phyloP scores from a whole-genome alignment of 1,140 invertebrate genomes.

The Brachionus koreanus region DNA sequence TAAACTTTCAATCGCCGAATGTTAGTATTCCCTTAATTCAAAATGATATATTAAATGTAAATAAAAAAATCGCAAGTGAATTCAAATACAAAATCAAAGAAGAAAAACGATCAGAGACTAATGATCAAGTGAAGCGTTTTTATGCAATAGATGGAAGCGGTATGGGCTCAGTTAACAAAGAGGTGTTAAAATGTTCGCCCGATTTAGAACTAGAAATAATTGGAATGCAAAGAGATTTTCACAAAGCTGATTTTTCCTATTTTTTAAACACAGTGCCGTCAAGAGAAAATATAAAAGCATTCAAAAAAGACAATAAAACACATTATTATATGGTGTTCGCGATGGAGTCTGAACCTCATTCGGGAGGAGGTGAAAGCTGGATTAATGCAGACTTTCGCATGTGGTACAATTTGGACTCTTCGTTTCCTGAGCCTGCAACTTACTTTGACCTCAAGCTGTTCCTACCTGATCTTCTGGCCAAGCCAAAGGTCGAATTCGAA shows the following conservation, averaged over 20 bases:
- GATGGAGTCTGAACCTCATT: constrained; percentile 40
- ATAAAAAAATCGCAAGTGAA: not conserved
- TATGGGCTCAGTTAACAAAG: constrained; percentile 1
- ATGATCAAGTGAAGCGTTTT: not conserved
- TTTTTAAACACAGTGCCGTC: constrained; percentile 26
- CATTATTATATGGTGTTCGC: constrained; percentile 40
- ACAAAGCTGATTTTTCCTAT: constrained; percentile 35
- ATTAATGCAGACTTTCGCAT: constrained; percentile 24
- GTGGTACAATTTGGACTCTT: constrained; percentile 43
- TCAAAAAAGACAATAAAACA: not conserved
- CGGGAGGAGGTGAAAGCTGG: not conserved
- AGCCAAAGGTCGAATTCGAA: constrained; percentile 22
- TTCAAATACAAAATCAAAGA: not conserved
- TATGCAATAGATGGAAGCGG: constrained; percentile 28
- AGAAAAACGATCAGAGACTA: not conserved
- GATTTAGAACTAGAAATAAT: constrained; percentile 32
- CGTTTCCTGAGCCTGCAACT: constrained; percentile 39
- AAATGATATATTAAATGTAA: not conserved
- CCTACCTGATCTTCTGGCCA: constrained; percentile 12
- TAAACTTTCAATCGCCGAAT: not conserved
- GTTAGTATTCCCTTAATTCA: not conserved
- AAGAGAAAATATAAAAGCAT: constrained; percentile 4
- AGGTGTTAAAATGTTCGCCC: constrained; percentile 1
- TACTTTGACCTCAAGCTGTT: constrained; percentile 32
- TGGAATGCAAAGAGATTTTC: not conserved